Evolutionary conservation across 1,140 invertebrate genomes (phyloP).

Genomic region (Sarcophaga bullata): DNA sequence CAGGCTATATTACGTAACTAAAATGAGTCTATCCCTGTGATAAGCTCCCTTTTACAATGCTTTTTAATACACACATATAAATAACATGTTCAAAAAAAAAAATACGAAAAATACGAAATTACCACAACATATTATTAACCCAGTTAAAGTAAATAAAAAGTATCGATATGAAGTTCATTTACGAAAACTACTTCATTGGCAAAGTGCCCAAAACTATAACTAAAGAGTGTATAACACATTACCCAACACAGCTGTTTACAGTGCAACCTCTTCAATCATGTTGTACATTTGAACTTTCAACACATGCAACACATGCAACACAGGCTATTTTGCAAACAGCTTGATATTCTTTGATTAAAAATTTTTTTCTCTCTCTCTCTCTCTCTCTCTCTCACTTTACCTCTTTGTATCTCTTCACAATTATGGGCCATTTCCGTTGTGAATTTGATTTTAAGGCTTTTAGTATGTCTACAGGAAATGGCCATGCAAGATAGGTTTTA

Average conservation of each 20-base stretch:
- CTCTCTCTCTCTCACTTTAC: background rate
- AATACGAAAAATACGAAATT: no score
- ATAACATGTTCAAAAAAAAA: no score
- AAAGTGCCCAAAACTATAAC: constrained; percentile 20
- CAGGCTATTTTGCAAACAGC: background rate
- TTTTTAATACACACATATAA: no score
- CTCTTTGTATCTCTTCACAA: background rate
- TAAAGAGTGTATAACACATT: background rate
- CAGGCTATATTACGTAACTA: no score
- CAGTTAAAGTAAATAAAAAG: no score
- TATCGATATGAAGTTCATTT: constrained; percentile 30
- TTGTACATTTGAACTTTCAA: background rate
- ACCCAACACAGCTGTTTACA: background rate
- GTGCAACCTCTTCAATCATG: background rate
- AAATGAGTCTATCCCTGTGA: no score
- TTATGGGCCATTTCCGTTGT: background rate
- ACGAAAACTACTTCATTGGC: constrained; percentile 26
- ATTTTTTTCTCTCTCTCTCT: background rate
- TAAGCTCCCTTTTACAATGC: no score
- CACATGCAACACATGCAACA: background rate
- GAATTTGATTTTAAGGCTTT: background rate
- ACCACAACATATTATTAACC: no score
- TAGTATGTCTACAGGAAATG: no score
- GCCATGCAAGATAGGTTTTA: no score
- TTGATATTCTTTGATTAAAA: no score